phyloP scores from a whole-genome alignment of 1,140 invertebrate genomes.

The Rhopalosiphum padi region DNA sequence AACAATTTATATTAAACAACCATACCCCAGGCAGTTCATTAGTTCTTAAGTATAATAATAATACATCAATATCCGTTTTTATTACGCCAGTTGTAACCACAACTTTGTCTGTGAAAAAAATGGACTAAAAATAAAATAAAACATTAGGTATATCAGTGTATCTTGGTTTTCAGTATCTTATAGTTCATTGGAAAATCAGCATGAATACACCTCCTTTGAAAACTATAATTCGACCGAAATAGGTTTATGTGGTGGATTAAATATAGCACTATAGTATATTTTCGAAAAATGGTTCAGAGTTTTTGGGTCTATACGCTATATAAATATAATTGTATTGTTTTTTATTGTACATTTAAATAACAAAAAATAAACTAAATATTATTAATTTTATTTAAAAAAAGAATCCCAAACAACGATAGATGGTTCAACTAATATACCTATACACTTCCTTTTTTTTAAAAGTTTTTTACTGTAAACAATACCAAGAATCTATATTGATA shows the following conservation, averaged over 20 bases:
- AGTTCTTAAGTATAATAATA: background rate
- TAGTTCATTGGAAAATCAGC: background rate
- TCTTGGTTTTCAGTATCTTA: background rate
- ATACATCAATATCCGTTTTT: slow-evolving; percentile 5
- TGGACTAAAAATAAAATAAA: background rate
- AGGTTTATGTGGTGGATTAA: background rate
- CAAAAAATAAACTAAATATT: background rate
- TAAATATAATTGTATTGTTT: background rate
- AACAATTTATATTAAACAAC: no score
- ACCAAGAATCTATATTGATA: background rate
- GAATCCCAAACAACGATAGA: background rate
- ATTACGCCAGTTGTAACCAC: background rate
- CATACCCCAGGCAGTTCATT: background rate
- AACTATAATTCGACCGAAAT: background rate
- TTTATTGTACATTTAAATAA: background rate
- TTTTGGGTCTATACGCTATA: background rate
- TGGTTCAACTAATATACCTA: no score
- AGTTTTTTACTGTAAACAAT: no score
- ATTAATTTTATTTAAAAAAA: background rate
- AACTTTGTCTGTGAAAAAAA: background rate
- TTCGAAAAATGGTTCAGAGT: background rate
- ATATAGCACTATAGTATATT: background rate
- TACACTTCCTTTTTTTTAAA: no score
- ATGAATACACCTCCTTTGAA: background rate
- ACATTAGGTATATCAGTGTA: background rate